Conservation (phyloP, 2,888 invertebrate species). For the Euproctis similis region DNA sequence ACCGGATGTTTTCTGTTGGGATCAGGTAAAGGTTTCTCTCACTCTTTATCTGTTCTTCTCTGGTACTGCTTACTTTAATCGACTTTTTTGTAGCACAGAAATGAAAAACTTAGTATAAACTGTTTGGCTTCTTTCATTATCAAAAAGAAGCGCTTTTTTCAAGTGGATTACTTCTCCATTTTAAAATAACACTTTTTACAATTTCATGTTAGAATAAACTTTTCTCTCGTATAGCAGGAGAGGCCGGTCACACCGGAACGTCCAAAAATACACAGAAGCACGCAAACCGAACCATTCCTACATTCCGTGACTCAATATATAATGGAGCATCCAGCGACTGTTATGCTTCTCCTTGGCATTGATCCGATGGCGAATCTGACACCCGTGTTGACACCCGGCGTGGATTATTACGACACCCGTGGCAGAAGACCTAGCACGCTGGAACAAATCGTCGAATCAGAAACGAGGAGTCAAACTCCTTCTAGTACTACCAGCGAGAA, state of each 20-base stretch:
- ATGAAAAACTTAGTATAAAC: too few relatives aligned
- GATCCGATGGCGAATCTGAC: conserved; percentile 74
- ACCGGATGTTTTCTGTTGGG: conserved; percentile 88
- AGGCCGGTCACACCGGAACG: conserved; percentile 57
- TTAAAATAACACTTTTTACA: too few relatives aligned
- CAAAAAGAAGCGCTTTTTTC: too few relatives aligned
- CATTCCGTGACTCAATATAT: conserved; percentile 80
- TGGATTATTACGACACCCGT: conserved; percentile 65
- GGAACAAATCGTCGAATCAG: conserved; percentile 64
- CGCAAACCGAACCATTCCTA: conserved; percentile 79
- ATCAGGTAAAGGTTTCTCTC: too few relatives aligned
- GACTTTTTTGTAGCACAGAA: too few relatives aligned
- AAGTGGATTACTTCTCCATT: too few relatives aligned
- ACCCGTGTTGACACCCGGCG: conserved; percentile 53
- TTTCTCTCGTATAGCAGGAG: conserved; percentile 42
- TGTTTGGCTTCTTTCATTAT: too few relatives aligned
- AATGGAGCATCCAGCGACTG: conserved; percentile 82
- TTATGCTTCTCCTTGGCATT: conserved; percentile 83
- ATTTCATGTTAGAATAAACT: conserved; percentile 1
- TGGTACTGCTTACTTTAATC: too few relatives aligned
- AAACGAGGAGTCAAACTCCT: conserved; percentile 61
- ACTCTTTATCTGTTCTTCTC: too few relatives aligned
- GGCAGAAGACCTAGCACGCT: conserved; percentile 56
- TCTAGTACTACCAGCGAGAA: conserved; percentile 60
- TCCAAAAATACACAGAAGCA: conserved; percentile 57